Conservation (phyloP, 2,113 vertebrate genomes). For the Cyprinodon brontotheroides region DNA sequence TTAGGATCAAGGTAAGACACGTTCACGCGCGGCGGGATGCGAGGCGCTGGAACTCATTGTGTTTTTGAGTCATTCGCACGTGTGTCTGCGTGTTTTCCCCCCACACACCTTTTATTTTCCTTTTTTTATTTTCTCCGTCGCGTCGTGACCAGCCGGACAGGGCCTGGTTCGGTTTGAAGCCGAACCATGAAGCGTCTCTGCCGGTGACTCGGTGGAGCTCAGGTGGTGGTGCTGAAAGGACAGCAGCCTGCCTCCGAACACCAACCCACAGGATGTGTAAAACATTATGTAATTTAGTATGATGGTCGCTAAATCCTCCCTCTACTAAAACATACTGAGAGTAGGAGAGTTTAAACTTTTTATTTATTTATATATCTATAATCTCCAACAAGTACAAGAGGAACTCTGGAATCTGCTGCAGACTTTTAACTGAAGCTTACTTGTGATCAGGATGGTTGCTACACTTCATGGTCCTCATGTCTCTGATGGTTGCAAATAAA, state of each 20-base stretch:
- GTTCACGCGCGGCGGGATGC: constrained; percentile 16
- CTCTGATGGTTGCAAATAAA: neutral
- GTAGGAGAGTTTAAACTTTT: neutral
- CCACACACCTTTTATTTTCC: neutral
- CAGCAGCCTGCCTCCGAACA: constrained; percentile 27
- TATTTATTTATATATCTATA: neutral
- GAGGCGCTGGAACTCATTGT: constrained; percentile 11
- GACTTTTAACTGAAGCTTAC: neutral
- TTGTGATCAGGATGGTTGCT: neutral
- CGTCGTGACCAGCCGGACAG: constrained; percentile 41
- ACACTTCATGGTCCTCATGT: neutral
- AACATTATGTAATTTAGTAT: constrained; percentile 25
- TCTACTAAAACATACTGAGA: neutral
- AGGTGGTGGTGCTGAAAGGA: constrained; percentile 60
- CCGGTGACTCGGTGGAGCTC: constrained; percentile 3
- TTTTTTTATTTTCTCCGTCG: constrained; percentile 3
- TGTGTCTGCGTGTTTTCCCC: neutral
- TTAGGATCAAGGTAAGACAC: constrained; percentile 88
- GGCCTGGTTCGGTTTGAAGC: constrained; percentile 29
- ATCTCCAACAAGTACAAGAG: neutral
- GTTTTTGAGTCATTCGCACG: neutral
- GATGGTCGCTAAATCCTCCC: neutral
- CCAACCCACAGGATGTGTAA: neutral
- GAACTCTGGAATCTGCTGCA: neutral
- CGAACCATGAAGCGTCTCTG: constrained; percentile 22